Evolutionary conservation across 2,888 invertebrate species (phyloP).

Genomic region (Chrysolina oricalcia): DNA sequence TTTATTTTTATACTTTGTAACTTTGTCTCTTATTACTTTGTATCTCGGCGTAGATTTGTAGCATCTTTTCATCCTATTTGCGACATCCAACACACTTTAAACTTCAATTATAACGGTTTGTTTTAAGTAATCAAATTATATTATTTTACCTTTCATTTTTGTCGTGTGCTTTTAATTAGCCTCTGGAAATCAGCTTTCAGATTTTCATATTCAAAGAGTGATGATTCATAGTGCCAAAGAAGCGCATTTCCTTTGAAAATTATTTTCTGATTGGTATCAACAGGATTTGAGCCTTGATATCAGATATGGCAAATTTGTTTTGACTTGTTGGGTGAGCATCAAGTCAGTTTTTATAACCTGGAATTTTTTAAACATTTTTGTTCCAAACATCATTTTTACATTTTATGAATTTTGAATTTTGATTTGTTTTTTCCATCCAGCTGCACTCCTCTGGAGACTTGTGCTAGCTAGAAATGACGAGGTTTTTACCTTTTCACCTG

Average conservation of each 20-base stretch:
- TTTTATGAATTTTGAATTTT: no score
- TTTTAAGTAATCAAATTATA: conserved; percentile 58
- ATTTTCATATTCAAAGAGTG: conserved; percentile 24
- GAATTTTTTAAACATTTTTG: no score
- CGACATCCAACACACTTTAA: conserved; percentile 55
- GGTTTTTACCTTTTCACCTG: no score
- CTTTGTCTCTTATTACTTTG: conserved; percentile 61
- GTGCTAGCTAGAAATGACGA: background rate
- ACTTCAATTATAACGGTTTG: conserved; percentile 61
- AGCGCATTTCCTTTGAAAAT: conserved; percentile 12
- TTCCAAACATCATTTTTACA: no score
- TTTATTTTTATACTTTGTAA: conserved; percentile 67
- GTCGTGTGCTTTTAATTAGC: conserved; percentile 17
- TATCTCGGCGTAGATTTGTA: conserved; percentile 57
- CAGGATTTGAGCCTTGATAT: background rate
- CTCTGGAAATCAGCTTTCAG: conserved; percentile 14
- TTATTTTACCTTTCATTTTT: conserved; percentile 46
- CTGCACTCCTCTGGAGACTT: background rate
- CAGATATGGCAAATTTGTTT: background rate
- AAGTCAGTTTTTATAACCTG: no score
- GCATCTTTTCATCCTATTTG: conserved; percentile 61
- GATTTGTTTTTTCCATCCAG: no score
- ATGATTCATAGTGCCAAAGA: conserved; percentile 2
- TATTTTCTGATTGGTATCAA: background rate
- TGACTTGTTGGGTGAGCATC: background rate